These are phyloP conservation scores for Plebejus anna DNA, from an alignment of 2,888 invertebrate species.

Conservation along the genomic window DNA sequence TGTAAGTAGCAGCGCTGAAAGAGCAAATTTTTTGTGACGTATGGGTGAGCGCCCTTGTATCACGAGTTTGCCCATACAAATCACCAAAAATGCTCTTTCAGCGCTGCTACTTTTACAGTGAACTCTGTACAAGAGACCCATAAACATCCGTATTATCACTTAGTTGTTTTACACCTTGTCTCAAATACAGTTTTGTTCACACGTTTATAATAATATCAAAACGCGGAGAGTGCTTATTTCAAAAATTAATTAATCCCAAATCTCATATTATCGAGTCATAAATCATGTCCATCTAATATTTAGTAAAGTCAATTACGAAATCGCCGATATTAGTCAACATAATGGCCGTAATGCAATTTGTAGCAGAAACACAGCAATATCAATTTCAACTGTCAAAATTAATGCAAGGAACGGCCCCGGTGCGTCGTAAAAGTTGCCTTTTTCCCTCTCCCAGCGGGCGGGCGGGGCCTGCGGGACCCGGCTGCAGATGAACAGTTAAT, in stretches of 20 bases:
- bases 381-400: conserved; percentile 65
- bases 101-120: too few relatives aligned
- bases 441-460: conserved; percentile 35
- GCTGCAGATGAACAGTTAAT: conserved; percentile 73
- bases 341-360: conserved; percentile 42
- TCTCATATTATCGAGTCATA: conserved; percentile 1
- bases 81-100: too few relatives aligned
- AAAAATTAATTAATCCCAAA: neutral
- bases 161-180: neutral
- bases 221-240: neutral
- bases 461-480: conserved; percentile 44
- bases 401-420: conserved; percentile 53
- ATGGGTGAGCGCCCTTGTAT: neutral
- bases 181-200: neutral
- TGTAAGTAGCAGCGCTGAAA: too few relatives aligned
- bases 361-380: conserved; percentile 47
- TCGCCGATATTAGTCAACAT: conserved; percentile 37
- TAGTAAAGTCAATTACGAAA: conserved; percentile 31
- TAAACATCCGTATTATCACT: too few relatives aligned
- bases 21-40: too few relatives aligned
- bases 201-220: too few relatives aligned
- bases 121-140: too few relatives aligned
- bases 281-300: conserved; percentile 2
- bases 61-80: neutral
- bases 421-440: conserved; percentile 37